Evolutionary conservation across 2,888 invertebrate genomes (phyloP).

Genomic region (Hermaeophaga mercurialis): DNA sequence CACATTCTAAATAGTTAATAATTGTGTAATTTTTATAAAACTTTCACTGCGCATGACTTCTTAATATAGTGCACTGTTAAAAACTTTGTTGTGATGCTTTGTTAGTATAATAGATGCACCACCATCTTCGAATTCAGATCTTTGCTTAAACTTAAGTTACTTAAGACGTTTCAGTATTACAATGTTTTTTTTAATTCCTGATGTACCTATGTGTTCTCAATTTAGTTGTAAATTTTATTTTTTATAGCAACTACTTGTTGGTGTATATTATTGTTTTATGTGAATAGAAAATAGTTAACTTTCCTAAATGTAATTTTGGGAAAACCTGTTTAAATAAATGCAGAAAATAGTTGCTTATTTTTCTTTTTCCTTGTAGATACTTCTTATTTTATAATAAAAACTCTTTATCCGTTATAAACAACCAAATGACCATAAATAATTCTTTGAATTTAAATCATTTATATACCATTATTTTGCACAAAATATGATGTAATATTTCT

Average conservation of each 20-base stretch:
- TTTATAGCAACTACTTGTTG: constrained; percentile 13
- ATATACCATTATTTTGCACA: no score
- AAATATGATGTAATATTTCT: no score
- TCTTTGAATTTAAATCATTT: no score
- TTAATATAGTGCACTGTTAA: constrained; percentile 6
- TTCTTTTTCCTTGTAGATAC: not conserved
- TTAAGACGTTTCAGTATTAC: constrained; percentile 8
- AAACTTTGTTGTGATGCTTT: constrained; percentile 8
- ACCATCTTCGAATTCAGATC: not conserved
- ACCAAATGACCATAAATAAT: no score
- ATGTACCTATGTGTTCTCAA: constrained; percentile 5
- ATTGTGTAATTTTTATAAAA: not conserved
- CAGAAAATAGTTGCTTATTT: constrained; percentile 1
- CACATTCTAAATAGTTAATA: constrained; percentile 10
- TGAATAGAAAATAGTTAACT: constrained; percentile 15
- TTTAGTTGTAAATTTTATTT: constrained; percentile 7
- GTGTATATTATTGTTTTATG: constrained; percentile 17
- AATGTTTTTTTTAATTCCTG: not conserved
- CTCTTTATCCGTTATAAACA: no score
- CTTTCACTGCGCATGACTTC: constrained; percentile 12
- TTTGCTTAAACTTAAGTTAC: constrained; percentile 4
- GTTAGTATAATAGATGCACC: constrained; percentile 1
- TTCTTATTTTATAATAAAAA: no score
- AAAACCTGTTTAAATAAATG: constrained; percentile 14
- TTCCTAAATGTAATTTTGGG: constrained; percentile 16